Conservation (phyloP, 1,140 invertebrate species). For the Hylaeus volcanicus region DNA sequence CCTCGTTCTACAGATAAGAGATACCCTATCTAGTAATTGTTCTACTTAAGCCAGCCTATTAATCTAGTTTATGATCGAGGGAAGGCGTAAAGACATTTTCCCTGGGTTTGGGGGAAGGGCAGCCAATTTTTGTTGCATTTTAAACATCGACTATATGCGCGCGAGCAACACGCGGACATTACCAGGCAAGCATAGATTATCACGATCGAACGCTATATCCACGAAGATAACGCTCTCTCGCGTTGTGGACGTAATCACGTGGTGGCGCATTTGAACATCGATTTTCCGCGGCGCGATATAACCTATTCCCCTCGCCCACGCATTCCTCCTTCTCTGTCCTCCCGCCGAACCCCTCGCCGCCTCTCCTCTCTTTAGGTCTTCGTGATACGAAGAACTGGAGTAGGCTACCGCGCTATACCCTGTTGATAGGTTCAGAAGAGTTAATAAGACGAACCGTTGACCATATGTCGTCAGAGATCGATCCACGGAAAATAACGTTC, state of each 20-base stretch:
- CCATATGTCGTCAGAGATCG: slow-evolving; percentile 34
- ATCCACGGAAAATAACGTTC: slow-evolving; percentile 16
- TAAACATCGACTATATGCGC: not conserved
- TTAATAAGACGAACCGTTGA: slow-evolving; percentile 47
- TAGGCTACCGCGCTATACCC: slow-evolving; percentile 51
- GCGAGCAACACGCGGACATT: not conserved
- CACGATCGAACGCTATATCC: slow-evolving; percentile 44
- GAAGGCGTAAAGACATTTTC: not conserved
- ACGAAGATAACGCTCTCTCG: slow-evolving; percentile 61
- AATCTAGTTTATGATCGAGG: not conserved
- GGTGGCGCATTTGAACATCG: slow-evolving; percentile 74
- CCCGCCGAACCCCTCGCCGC: not conserved
- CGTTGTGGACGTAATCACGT: slow-evolving; percentile 73
- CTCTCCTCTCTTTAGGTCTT: slow-evolving; percentile 49
- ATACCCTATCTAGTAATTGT: not conserved
- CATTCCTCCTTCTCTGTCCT: slow-evolving; percentile 19
- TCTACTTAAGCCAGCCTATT: not conserved
- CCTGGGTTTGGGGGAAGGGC: no score
- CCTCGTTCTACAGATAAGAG: no score
- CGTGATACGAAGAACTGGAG: slow-evolving; percentile 59
- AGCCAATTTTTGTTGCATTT: not conserved
- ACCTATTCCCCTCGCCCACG: slow-evolving; percentile 60
- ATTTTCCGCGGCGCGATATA: slow-evolving; percentile 72
- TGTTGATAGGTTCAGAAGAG: slow-evolving; percentile 38
- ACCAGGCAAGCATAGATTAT: slow-evolving; percentile 37